Conservation (phyloP, 2,888 invertebrate species). For the Portevinia maculata region DNA sequence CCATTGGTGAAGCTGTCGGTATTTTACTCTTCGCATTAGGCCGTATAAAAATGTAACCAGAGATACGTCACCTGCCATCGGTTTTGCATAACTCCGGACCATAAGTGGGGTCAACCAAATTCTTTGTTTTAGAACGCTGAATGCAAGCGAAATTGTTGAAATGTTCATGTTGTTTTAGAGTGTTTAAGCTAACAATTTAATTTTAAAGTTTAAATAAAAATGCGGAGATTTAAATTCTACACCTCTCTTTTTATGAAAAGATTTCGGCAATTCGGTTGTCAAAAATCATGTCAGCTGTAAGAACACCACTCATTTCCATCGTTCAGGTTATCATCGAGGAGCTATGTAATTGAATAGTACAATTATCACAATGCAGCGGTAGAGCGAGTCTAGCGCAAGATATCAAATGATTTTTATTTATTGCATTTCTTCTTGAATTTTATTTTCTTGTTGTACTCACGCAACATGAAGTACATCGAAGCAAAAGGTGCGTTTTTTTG, state of each 20-base stretch:
- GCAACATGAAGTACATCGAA: too few species aligned
- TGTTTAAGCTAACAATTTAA: slow-evolving; percentile 14
- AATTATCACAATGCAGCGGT: too few species aligned
- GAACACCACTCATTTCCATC: not conserved
- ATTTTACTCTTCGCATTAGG: not conserved
- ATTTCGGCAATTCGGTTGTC: too few species aligned
- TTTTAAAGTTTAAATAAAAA: slow-evolving; percentile 17
- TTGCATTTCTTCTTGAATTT: too few species aligned
- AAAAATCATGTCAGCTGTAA: too few species aligned
- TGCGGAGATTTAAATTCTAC: not conserved
- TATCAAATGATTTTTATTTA: too few species aligned
- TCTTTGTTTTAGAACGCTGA: slow-evolving; percentile 71
- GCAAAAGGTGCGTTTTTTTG: too few species aligned
- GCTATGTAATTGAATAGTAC: too few species aligned
- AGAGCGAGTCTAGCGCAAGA: too few species aligned
- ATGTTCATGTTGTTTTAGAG: slow-evolving; percentile 54
- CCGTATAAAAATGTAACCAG: slow-evolving; percentile 31
- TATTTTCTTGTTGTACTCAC: too few species aligned
- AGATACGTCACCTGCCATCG: slow-evolving; percentile 41
- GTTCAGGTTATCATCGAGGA: not conserved
- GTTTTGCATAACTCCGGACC: slow-evolving; percentile 73
- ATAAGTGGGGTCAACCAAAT: slow-evolving; percentile 40
- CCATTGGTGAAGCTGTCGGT: slow-evolving; percentile 54
- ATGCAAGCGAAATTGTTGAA: slow-evolving; percentile 46
- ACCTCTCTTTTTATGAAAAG: not conserved